These are phyloP conservation scores for Clitarchus hookeri DNA, from an alignment of 2,888 invertebrate genomes.

Conservation along the genomic window DNA sequence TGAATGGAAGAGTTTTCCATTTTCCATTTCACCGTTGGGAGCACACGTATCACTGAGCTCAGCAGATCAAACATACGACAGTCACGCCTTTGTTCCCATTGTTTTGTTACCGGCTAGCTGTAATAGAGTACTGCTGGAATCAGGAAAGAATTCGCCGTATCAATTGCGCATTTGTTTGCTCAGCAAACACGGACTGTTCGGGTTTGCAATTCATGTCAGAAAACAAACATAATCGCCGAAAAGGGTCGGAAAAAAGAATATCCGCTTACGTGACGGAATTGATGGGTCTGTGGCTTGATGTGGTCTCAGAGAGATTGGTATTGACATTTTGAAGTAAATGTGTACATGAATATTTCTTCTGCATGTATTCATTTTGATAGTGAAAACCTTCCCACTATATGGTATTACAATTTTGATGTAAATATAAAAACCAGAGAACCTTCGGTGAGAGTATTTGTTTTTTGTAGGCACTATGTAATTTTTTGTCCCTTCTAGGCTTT, in stretches of 20 bases:
- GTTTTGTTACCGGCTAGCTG: slow-evolving; percentile 7
- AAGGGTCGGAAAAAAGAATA: background rate
- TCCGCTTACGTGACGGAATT: background rate
- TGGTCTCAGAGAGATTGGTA: background rate
- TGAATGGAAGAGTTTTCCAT: slow-evolving; percentile 14
- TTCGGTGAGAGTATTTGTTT: too few relatives aligned
- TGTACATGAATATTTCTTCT: background rate
- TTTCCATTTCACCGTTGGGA: background rate
- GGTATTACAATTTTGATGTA: too few relatives aligned
- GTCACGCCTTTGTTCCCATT: background rate
- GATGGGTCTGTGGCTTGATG: background rate
- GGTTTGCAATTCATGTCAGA: background rate
- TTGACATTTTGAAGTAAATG: background rate
- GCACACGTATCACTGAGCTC: background rate
- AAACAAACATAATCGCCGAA: slow-evolving; percentile 14
- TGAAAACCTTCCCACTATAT: too few relatives aligned
- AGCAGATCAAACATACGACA: slow-evolving; percentile 6
- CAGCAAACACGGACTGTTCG: background rate
- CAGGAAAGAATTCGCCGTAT: background rate
- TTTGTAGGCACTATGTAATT: too few relatives aligned
- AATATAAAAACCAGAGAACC: too few relatives aligned
- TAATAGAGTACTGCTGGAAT: background rate
- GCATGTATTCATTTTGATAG: too few relatives aligned
- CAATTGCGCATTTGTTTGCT: slow-evolving; percentile 14
- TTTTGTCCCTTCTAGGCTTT: too few relatives aligned